Percentiles rank a stretch among this genome's conserved stretches.
Conservation (phyloP, 1,140 invertebrate species). For the Phthorimaea operculella region DNA sequence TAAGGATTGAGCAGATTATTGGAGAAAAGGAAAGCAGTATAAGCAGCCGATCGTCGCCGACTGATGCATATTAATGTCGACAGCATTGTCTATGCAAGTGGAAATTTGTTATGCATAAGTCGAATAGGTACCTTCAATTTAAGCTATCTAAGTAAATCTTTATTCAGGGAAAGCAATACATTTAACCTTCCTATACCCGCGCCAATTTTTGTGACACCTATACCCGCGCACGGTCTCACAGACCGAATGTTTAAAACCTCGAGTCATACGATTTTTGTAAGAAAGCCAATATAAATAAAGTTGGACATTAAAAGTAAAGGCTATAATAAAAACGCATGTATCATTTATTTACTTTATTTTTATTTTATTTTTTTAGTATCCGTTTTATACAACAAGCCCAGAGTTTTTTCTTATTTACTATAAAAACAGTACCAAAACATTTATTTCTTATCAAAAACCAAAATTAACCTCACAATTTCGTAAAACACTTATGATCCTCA, state of each 20-base stretch:
- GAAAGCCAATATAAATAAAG: not conserved
- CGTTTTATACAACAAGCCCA: not conserved
- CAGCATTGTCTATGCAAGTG: too few relatives aligned
- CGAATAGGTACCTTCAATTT: too few relatives aligned
- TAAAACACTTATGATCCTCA: not conserved
- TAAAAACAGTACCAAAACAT: not conserved
- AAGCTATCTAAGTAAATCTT: not conserved
- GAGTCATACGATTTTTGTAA: not conserved
- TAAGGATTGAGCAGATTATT: too few relatives aligned
- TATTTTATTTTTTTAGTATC: not conserved
- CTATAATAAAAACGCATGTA: not conserved
- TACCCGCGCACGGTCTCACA: not conserved
- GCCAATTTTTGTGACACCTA: not conserved
- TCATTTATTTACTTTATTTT: not conserved
- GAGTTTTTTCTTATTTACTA: not conserved
- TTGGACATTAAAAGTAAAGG: not conserved
- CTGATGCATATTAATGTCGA: too few relatives aligned
- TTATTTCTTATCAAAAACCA: not conserved
- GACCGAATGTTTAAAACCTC: not conserved
- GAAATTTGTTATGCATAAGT: too few relatives aligned
- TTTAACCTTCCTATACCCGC: constrained; percentile 1
- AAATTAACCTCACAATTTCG: not conserved
- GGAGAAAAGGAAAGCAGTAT: too few relatives aligned
- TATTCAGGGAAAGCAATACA: too few relatives aligned
- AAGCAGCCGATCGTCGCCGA: too few relatives aligned